Base-by-base conservation (phyloP, 2,888 invertebrate species). In the Ectemnius cavifrons region DNA sequence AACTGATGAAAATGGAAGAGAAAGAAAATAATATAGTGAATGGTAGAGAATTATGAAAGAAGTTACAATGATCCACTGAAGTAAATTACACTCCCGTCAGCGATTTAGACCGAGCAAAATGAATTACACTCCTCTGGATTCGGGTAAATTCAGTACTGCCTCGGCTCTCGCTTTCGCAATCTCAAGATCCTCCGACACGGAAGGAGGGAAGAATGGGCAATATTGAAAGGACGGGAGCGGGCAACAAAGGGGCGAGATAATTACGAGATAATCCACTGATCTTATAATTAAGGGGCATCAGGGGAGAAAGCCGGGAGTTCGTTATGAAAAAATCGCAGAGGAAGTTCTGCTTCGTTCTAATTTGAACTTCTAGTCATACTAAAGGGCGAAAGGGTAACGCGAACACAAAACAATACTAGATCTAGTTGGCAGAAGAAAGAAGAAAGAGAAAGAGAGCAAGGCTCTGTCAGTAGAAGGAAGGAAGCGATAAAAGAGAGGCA, bases 321-420 rank as follows among this genome's bases (percentile, higher is more conserved):
- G 23, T 23, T 23, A 23, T 23, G 23, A 3, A 52, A 52, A 52
- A 52, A 52, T 52, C 5, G 52, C 18, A 16, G 52, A 23, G 49
- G 23, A 28, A 66, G 60, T 45, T 23, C 23, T 3, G 23, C 23
- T 3, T 23, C 3, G 3, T 23, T 23, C 46, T 14, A 60, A 59
- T 45, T 20, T 27, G 58, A 52, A n/a, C 14, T 47, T 67, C 18
- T 27, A 13, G 57, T 23, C 27, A 68, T 63, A 16, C 45, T 49
- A 59, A 49, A 37, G 45, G 16, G 11, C 60, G 64, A 70, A 64
- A 69, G 60, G 23, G 23, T 23, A 23, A 23, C 23, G 23, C 23
- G 2, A 23, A 23, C 23, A 23, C 3, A 23, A 23, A 23, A 11
- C 23, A 49, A 69, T 28, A 56, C 45, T 46, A 61, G 46, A 14